Evolutionary conservation across 2,888 invertebrate species (phyloP), one percentile per base, ranked within the genome.

Genomic region (Melolontha melolontha): DNA sequence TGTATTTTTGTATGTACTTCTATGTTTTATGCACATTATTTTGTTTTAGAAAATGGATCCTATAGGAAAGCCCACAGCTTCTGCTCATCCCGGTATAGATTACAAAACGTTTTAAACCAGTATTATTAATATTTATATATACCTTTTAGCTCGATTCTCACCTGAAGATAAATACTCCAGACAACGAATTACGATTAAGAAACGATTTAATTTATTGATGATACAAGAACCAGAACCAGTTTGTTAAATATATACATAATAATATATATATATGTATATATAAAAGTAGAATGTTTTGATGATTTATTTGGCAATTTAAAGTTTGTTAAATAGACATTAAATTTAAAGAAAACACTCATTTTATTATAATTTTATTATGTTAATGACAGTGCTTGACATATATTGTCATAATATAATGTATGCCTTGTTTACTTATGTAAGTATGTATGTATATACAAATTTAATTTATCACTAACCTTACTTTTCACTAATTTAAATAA

Each of bases 91-190:
- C 79, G 91, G 90, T 91, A 80, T 79, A 73, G 69, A 69, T 50
- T 47, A 27, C 29, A 10, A 41, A 41, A 17, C 50, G 27, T 10
- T 54, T 44, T 54, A 40, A 16, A 52, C 42, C 27, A 52, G 44
- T 16, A 22, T 22, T 47, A 55, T 50, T 42, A 41, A 71, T 67
- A 50, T 64, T 57, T n/a, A 11, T 34, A 52, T 71, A 69, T 63
- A n/a, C n/a, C n/a, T 87, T 88, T 42, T 83, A 92, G 97, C 97
- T 68, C 91, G 96, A 51, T 98, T 97, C 82, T 96, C 97, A 0
- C 97, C 97, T 0, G 96, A 97, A 83, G 97, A 98, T 82, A 94
- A 95, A 82, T 96, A 92, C 83, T 97, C 96, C 1, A 88, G 92
- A 72, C 92, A 97, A 76, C 87, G 97, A 76, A 90, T 97, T 71